phyloP scores from a whole-genome alignment of 1,140 invertebrate genomes.

The Cheumatopsyche charites region DNA sequence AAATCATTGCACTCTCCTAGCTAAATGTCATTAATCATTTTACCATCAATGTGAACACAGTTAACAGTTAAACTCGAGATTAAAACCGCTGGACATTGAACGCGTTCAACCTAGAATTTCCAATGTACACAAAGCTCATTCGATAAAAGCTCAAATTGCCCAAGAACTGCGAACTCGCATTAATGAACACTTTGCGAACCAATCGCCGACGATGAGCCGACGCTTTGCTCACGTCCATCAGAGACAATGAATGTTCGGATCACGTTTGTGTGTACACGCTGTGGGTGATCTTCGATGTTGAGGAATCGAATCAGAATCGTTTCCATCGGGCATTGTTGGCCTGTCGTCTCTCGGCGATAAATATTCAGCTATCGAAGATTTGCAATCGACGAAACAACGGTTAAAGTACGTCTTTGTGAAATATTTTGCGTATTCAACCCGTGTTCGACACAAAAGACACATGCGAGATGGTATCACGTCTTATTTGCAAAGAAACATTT shows the following conservation, averaged over 20 bases:
- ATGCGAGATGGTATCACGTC: constrained; percentile 27
- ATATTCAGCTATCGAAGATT: neutral
- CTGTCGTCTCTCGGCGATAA: constrained; percentile 10
- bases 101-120: no score
- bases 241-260: no score
- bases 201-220: neutral
- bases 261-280: neutral
- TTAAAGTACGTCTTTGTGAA: no score
- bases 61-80: no score
- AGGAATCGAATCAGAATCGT: neutral
- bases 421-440: no score
- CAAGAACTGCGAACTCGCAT: neutral
- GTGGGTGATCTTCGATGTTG: constrained; percentile 3
- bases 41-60: no score
- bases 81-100: no score
- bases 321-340: neutral
- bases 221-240: no score
- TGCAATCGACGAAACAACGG: neutral
- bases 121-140: no score
- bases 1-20: neutral
- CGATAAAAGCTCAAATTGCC: neutral
- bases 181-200: neutral
- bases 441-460: no score
- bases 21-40: no score
- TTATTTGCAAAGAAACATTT: neutral